Conservation (phyloP, 2,888 invertebrate species). For the Drosophila mayaguana region DNA sequence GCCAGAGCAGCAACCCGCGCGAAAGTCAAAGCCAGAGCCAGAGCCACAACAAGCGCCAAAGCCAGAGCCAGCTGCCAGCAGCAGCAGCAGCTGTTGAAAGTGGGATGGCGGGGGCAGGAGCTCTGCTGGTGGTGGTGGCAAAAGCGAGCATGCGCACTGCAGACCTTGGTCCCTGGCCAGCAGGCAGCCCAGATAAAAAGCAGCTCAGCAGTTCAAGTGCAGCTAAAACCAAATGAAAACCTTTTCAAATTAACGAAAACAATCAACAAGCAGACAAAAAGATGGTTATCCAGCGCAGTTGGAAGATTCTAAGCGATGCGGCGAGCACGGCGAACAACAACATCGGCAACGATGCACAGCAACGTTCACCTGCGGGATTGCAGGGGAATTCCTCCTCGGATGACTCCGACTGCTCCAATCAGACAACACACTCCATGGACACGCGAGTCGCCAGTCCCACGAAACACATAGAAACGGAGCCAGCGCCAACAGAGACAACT, state of each 20-base stretch:
- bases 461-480: slow-evolving; percentile 49
- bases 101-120: slow-evolving; percentile 38
- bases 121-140: slow-evolving; percentile 44
- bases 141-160: slow-evolving; percentile 45
- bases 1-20: background rate
- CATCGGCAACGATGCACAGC: slow-evolving; percentile 42
- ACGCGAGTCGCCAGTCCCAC: slow-evolving; percentile 76
- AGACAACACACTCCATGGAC: slow-evolving; percentile 83
- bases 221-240: slow-evolving; percentile 38
- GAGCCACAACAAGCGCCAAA: background rate
- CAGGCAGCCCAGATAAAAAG: slow-evolving; percentile 43
- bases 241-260: background rate
- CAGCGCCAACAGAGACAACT: slow-evolving; percentile 17
- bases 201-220: slow-evolving; percentile 24
- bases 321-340: slow-evolving; percentile 62
- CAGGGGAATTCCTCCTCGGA: slow-evolving; percentile 82
- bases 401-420: slow-evolving; percentile 85
- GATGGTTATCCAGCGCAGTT: slow-evolving; percentile 85
- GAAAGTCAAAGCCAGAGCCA: background rate
- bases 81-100: slow-evolving; percentile 46
- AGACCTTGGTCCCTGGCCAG: slow-evolving; percentile 46
- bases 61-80: background rate
- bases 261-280: slow-evolving; percentile 10
- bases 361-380: slow-evolving; percentile 76
- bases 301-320: slow-evolving; percentile 83